phyloP scores from a whole-genome alignment of 2,797 vertebrate genomes.

The Diglossa cyanea region DNA sequence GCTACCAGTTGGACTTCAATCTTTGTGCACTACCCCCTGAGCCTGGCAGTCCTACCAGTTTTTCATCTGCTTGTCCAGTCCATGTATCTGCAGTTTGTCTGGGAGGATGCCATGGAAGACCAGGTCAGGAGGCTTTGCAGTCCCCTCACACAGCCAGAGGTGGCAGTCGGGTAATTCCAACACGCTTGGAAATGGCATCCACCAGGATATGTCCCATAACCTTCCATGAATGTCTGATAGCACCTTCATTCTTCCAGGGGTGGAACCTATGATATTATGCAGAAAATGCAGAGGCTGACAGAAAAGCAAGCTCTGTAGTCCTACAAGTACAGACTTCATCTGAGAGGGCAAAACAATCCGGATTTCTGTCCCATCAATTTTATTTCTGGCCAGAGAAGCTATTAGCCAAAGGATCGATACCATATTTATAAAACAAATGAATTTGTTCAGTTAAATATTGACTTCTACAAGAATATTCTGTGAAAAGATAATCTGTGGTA shows the following conservation, averaged over 20 bases:
- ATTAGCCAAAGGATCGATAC: background rate
- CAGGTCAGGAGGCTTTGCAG: background rate
- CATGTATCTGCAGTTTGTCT: background rate
- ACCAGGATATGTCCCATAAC: background rate
- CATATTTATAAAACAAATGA: background rate
- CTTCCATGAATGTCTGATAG: background rate
- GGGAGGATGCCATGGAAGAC: background rate
- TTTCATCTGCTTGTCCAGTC: background rate
- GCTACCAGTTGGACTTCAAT: background rate
- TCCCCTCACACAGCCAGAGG: background rate
- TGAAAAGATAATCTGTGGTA: background rate
- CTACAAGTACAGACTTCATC: background rate
- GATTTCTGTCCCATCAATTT: background rate
- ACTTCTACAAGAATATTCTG: background rate
- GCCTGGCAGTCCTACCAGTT: background rate
- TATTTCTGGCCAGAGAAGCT: background rate
- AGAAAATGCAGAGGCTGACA: background rate
- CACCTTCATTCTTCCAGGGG: background rate
- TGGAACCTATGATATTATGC: background rate
- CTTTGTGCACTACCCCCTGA: too few species aligned
- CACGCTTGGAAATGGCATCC: background rate
- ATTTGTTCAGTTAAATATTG: background rate
- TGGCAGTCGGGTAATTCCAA: background rate
- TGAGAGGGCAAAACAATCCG: background rate
- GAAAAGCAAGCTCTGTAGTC: background rate